These are phyloP conservation scores for Phocoena sinus DNA, from an alignment of 2,113 vertebrate species.

Conservation along the genomic window DNA sequence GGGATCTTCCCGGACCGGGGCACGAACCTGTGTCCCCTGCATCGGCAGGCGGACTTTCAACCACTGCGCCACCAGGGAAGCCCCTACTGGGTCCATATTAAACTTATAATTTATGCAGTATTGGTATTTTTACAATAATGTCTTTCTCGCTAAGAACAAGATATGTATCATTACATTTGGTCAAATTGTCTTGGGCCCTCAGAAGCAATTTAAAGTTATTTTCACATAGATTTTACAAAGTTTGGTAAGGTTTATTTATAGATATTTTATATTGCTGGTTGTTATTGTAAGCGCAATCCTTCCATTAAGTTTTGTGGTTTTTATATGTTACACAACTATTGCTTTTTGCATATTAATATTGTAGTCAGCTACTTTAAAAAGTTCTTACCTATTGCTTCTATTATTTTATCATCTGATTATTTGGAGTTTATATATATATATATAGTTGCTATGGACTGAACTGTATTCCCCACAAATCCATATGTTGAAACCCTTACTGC, in stretches of 20 bases:
- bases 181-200: background rate
- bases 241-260: background rate
- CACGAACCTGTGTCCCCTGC: accelerated
- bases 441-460: background rate
- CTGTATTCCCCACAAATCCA: background rate
- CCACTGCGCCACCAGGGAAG: no score
- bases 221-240: background rate
- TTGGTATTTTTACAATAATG: background rate
- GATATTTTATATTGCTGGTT: background rate
- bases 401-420: background rate
- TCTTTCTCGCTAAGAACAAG: background rate
- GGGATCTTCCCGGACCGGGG: no score
- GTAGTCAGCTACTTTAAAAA: background rate
- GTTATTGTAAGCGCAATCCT: background rate
- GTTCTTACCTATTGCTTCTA: background rate
- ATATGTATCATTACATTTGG: background rate
- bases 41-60: no score
- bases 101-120: background rate
- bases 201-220: background rate
- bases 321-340: background rate
- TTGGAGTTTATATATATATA: background rate
- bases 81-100: background rate
- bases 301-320: background rate
- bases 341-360: background rate
- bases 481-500: background rate